Base-by-base conservation (phyloP, 2,797 vertebrate species). In the Sebastes trivittatus region DNA sequence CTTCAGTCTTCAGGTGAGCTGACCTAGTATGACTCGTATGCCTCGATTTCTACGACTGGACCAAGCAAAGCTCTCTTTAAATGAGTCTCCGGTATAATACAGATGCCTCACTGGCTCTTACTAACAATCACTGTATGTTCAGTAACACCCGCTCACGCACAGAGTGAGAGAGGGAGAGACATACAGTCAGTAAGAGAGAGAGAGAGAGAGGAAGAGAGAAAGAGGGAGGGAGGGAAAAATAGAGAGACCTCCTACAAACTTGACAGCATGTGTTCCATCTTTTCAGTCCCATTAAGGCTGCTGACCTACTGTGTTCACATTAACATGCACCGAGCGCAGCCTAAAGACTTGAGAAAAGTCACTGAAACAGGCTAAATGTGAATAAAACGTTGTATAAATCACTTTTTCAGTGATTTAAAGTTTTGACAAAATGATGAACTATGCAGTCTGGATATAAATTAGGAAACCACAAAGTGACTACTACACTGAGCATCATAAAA, bases 111-210 rank as follows among this genome's bases (percentile, higher is more conserved):
- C 91, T 91, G 91, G 89, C 88, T 92, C 88, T 92, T 81, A 66
- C 85, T 89, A 92, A 92, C 92, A 94, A 89, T 91, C 86, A 85
- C 89, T 94, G 90, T 91, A 93, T 90, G 89, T 90, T 94, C 91
- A 90, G 90, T 82, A 93, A 91, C 92, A 93, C 85, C 88, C 85
- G 85, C 92, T 92, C 93, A 94, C 62, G 77, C 88, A 91, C 70
- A 85, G 84, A 81, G 85, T 56, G 86, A 86, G 87, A 87, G 84
- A 85, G 72, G 14, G 38, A 81, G 81, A 83, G 64, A 85, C 64
- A 82, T 56, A 74, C 22, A 82, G 83, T 62, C 64, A 67, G 46
- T 59, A 52, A 81, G 75, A 60, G 67, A 79, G 63, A 25, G 70
- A 76, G 65, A 58, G 60, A 59, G 62, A 66, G 67, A 79, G 62